Evolutionary conservation across 2,113 vertebrate genomes (phyloP).

Genomic region (Maccullochella peelii): DNA sequence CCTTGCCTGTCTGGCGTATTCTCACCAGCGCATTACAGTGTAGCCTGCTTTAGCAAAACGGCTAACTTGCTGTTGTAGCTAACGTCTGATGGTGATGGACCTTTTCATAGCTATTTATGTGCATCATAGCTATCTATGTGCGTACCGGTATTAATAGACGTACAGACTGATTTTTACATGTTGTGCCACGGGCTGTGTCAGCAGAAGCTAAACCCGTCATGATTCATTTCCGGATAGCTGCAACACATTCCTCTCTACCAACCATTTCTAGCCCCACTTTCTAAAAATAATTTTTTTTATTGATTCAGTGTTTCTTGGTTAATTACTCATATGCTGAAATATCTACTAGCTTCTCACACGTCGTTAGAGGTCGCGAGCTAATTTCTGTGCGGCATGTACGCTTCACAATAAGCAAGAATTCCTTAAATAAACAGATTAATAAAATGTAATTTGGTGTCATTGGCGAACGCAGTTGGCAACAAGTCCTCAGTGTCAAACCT

Average conservation of each 20-base stretch:
- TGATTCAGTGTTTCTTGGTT: not conserved
- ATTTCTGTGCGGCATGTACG: accelerated
- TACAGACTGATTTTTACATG: not conserved
- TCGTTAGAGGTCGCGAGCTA: not conserved
- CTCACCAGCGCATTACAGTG: not conserved
- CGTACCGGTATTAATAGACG: not conserved
- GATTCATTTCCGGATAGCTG: not conserved
- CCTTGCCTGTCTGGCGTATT: not conserved
- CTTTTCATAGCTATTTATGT: not conserved
- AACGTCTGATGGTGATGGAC: not conserved
- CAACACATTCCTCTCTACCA: not conserved
- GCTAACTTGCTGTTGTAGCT: not conserved
- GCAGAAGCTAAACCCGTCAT: constrained; percentile 11
- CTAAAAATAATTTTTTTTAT: not conserved
- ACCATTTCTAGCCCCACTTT: not conserved
- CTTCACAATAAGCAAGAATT: not conserved
- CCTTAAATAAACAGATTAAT: not conserved
- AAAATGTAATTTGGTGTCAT: not conserved
- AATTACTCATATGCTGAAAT: not conserved
- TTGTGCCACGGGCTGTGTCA: constrained; percentile 8
- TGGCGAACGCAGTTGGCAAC: not conserved
- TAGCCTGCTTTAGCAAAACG: constrained; percentile 29
- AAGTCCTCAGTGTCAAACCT: not conserved
- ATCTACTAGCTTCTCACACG: not conserved
- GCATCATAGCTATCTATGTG: too few relatives aligned